These are phyloP conservation scores for Eupeodes latifasciatus DNA, from an alignment of 2,888 invertebrate species.

Conservation along the genomic window DNA sequence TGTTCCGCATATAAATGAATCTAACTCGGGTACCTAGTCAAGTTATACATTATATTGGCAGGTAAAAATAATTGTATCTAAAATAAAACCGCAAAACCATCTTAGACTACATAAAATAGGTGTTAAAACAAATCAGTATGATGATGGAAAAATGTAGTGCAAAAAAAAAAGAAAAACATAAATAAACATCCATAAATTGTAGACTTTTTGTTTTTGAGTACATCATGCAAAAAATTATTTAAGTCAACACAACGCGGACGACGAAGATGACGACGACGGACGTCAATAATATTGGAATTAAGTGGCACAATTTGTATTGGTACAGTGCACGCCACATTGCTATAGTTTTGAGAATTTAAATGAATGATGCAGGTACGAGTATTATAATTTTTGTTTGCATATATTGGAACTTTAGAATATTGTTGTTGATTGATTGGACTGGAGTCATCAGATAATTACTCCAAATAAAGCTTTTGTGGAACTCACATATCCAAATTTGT, in stretches of 20 bases:
- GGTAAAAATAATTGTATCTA: slow-evolving; percentile 9
- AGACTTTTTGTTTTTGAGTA: slow-evolving; percentile 41
- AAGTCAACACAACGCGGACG: slow-evolving; percentile 21
- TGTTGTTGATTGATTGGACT: too few species aligned
- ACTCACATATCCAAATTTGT: too few species aligned
- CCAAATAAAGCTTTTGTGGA: background rate
- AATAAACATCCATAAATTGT: background rate
- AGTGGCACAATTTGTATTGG: slow-evolving; percentile 48
- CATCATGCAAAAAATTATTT: slow-evolving; percentile 60
- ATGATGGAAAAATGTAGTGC: slow-evolving; percentile 57
- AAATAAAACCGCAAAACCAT: slow-evolving; percentile 33
- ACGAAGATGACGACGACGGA: background rate
- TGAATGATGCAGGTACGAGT: background rate
- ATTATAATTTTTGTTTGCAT: background rate
- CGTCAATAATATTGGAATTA: slow-evolving; percentile 39
- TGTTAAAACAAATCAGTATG: slow-evolving; percentile 49
- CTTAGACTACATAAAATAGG: slow-evolving; percentile 38
- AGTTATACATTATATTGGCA: background rate
- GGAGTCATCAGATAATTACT: background rate
- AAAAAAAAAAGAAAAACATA: background rate
- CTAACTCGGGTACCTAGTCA: background rate
- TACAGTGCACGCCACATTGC: background rate
- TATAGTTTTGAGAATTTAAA: background rate
- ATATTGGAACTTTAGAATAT: background rate
- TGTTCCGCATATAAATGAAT: slow-evolving; percentile 73